phyloP scores from a whole-genome alignment of 2,113 vertebrate genomes.

The Leptodactylus fuscus region DNA sequence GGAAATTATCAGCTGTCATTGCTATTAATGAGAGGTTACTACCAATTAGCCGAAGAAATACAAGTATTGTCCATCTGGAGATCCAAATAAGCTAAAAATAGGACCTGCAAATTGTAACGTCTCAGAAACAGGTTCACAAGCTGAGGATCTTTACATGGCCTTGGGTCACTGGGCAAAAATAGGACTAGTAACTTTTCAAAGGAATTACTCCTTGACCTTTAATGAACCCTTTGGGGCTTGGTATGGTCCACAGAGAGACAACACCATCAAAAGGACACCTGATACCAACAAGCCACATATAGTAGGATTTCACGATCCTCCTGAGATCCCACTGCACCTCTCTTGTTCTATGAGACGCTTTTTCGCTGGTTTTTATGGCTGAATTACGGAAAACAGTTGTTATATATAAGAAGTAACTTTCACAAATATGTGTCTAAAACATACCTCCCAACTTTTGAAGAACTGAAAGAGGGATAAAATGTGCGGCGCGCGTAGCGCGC shows the following conservation, averaged over 20 bases:
- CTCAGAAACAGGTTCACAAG: background rate
- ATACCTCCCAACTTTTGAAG: too few relatives aligned
- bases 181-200: background rate
- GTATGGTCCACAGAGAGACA: background rate
- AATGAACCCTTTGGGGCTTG: background rate
- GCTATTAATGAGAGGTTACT: conserved; percentile 67
- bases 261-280: background rate
- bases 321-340: background rate
- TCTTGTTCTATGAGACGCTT: background rate
- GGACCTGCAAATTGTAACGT: background rate
- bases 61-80: conserved; percentile 33
- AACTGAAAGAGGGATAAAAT: too few relatives aligned
- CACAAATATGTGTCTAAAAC: too few relatives aligned
- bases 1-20: conserved; percentile 65
- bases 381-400: background rate
- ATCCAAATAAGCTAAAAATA: background rate
- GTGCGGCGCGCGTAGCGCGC: too few relatives aligned
- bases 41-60: conserved; percentile 68
- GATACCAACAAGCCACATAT: background rate
- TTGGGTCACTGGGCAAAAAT: background rate
- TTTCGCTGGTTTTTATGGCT: background rate
- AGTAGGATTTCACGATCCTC: background rate
- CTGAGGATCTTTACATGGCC: background rate
- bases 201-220: background rate
- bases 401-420: too few relatives aligned